Percentiles rank a stretch among this genome's conserved stretches.
phyloP scores from a whole-genome alignment of 1,140 invertebrate species.

The Scaptomyza pallida region DNA sequence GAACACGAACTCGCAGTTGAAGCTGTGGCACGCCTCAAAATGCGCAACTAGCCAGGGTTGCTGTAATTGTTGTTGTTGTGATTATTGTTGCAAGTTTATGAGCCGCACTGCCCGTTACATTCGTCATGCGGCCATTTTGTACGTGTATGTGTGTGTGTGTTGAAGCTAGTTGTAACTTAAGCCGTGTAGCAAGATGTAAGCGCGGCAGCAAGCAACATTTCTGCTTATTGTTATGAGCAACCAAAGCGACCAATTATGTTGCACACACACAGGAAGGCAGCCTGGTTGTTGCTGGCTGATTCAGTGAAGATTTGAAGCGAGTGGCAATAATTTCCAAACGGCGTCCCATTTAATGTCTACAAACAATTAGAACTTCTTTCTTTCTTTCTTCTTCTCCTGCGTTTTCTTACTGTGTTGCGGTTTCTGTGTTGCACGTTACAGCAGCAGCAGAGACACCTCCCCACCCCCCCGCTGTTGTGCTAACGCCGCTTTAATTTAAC shows the following conservation, averaged over 20 bases:
- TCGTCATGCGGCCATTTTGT: conserved; percentile 53
- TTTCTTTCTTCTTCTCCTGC: conserved; percentile 12
- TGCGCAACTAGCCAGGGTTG: conserved; percentile 43
- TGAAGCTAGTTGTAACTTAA: no score
- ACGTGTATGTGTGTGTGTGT: no score
- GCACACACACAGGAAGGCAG: conserved; percentile 12
- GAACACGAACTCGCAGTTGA: conserved; percentile 56
- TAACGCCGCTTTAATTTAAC: conserved; percentile 64
- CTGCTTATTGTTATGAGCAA: conserved; percentile 73
- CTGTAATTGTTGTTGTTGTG: conserved; percentile 13
- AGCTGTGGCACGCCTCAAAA: conserved; percentile 54
- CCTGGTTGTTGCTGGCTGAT: conserved; percentile 6
- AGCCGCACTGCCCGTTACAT: conserved; percentile 60
- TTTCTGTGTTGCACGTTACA: neutral
- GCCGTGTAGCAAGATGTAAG: neutral
- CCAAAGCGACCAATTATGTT: conserved; percentile 63
- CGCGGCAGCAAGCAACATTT: conserved; percentile 40
- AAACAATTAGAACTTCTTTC: conserved; percentile 70
- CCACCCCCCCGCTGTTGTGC: conserved; percentile 25
- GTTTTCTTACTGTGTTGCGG: conserved; percentile 4
- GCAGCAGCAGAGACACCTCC: neutral
- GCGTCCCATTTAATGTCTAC: conserved; percentile 69
- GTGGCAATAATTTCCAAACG: conserved; percentile 64
- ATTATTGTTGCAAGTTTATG: conserved; percentile 73
- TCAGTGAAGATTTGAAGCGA: conserved; percentile 51